Conservation (phyloP, 1,140 invertebrate species). For the Drosophila tsacasi region DNA sequence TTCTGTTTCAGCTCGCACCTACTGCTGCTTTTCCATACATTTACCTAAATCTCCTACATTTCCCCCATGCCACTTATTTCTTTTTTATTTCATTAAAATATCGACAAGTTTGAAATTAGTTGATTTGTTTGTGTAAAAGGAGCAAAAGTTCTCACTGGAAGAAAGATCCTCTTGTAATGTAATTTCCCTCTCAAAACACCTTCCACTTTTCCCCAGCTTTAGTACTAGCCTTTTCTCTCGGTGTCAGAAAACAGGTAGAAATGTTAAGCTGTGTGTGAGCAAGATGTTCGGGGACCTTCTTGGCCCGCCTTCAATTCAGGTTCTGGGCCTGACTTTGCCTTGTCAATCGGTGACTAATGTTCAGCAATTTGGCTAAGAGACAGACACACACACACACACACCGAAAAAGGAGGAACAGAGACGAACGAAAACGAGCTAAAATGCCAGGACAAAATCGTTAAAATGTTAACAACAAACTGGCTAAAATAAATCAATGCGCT, state of each 20-base stretch:
- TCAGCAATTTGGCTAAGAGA: conserved; percentile 83
- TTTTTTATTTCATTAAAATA: conserved; percentile 66
- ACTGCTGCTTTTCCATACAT: neutral
- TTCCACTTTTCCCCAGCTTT: neutral
- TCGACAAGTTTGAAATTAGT: conserved; percentile 75
- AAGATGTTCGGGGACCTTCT: conserved; percentile 27
- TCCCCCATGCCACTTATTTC: neutral
- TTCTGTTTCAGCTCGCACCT: conserved; percentile 14
- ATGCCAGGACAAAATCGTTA: conserved; percentile 82
- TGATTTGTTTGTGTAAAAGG: conserved; percentile 68
- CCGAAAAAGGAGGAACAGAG: conserved; percentile 35
- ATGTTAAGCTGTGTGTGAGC: conserved; percentile 10
- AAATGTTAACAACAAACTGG: conserved; percentile 82
- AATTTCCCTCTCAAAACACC: neutral
- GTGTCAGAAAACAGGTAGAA: conserved; percentile 32
- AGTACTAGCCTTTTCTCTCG: neutral
- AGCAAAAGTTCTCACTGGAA: conserved; percentile 14
- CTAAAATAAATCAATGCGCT: conserved; percentile 82
- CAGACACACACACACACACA: conserved; percentile 66
- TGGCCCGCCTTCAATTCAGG: conserved; percentile 42
- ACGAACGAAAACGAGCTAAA: conserved; percentile 63
- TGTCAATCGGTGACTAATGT: conserved; percentile 83
- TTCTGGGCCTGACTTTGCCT: conserved; percentile 52
- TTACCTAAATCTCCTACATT: neutral
- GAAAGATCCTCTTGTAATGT: neutral